Percentiles rank a stretch among this genome's conserved stretches.
Conservation (phyloP, 2,888 invertebrate species). For the Chymomyza caudatula region DNA sequence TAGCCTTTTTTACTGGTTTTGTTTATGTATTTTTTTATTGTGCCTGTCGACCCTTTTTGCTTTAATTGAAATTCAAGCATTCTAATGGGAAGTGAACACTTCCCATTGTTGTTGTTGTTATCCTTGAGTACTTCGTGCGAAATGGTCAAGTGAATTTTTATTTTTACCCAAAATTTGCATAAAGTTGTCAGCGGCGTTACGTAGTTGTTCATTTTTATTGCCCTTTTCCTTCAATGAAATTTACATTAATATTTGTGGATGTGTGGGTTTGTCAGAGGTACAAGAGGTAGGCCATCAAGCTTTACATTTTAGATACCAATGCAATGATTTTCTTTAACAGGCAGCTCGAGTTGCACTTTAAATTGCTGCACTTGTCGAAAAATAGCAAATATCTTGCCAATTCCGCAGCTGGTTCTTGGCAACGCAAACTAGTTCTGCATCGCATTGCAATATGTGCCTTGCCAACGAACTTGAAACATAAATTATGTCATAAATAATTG, state of each 20-base stretch:
- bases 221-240: neutral
- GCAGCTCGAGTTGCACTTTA: neutral
- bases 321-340: neutral
- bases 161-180: neutral
- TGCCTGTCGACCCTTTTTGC: conserved; percentile 34
- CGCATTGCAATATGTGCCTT: neutral
- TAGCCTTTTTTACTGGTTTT: conserved; percentile 11
- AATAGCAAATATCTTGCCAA: neutral
- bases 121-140: neutral
- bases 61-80: conserved; percentile 63
- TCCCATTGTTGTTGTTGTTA: conserved; percentile 2
- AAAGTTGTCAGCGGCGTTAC: neutral
- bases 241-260: neutral
- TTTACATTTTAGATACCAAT: neutral
- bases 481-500: neutral
- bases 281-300: neutral
- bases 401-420: neutral
- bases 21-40: neutral
- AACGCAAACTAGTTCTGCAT: neutral
- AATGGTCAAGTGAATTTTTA: neutral
- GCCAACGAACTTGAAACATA: neutral
- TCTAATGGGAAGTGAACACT: conserved; percentile 24
- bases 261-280: neutral
- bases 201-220: neutral
- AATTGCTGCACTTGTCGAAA: neutral